Base-by-base conservation (phyloP, 2,113 vertebrate genomes). In the Aptenodytes patagonicus region DNA sequence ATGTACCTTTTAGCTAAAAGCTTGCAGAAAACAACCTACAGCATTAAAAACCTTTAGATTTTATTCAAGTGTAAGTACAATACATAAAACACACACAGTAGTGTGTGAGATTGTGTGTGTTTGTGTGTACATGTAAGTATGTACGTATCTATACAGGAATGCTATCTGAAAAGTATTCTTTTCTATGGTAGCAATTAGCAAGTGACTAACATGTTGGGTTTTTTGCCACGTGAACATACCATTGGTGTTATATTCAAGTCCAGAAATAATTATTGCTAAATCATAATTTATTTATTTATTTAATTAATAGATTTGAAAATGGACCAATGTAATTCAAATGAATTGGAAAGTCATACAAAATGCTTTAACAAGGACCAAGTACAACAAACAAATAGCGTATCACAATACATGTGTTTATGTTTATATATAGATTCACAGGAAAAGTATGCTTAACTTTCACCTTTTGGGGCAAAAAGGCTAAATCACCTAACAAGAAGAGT, bases 251-350 rank as follows among this genome's bases (percentile, higher is more conserved):
- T 25, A 82, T 20, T 78, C 4, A 73, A 71, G 7, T 58, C 3
- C 29, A 55, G 57, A 95, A 49, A 36, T 13, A 64, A 3, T 8
- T 61, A 38, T 2, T 51, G 3, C 7, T 64, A 46, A 57, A 44
- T 73, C 3, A 47, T 21, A 32, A 64, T 46, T 58, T 49, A 42
- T 46, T 71, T 47, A 28, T 55, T 42, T 42, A 26, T 42, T 42
- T 42, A 26, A 46, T 54, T 49, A 31, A 38, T 47, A 70, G 6
- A 4, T 44, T 71, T 89, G 12, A 44, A 80, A 72, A 69, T 42
- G 5, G 6, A 29, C 7, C 1, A 0, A 17, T 52, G 2, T 18
- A 36, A 28, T 83, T 79, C 17, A n/a, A 68, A 26, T 36, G 2
- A 62, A 51, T 7, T 46, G 6, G 16, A 73, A 87, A 60, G 1